Evolutionary conservation across 1,140 invertebrate species (phyloP).

Genomic region (Brachionus rotundiformis): DNA sequence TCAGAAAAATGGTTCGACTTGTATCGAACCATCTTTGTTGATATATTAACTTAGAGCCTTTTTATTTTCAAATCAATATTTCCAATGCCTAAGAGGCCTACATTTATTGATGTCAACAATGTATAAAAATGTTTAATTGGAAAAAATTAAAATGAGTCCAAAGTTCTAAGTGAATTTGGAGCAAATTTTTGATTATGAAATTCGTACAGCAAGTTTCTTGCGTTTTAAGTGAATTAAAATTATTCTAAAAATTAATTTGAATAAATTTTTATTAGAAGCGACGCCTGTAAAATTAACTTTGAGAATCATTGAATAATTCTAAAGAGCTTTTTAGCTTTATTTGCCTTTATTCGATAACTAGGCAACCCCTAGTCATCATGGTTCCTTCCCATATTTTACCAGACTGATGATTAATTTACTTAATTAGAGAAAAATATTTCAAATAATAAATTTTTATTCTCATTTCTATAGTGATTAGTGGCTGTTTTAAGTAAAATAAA

Average conservation of each 20-base stretch:
- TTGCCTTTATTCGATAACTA: background rate
- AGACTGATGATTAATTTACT: background rate
- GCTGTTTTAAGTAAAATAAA: too few species aligned
- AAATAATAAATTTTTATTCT: too few species aligned
- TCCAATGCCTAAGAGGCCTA: too few species aligned
- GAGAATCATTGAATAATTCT: background rate
- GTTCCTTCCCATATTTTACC: background rate
- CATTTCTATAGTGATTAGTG: too few species aligned
- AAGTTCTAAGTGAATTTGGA: background rate
- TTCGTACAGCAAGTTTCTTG: background rate
- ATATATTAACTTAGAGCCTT: background rate
- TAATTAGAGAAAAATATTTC: background rate
- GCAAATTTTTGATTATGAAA: background rate
- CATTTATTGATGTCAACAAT: background rate
- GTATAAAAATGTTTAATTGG: background rate
- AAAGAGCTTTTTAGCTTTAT: background rate
- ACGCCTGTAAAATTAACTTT: background rate
- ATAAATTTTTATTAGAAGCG: background rate
- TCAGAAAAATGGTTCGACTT: background rate
- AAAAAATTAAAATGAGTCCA: background rate
- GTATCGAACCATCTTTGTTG: too few species aligned
- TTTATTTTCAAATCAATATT: too few species aligned
- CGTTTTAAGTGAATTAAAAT: background rate
- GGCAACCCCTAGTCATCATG: background rate
- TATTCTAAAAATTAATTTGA: background rate